Conservation (phyloP, 2,888 invertebrate species). For the Muschampia plurimacula region DNA sequence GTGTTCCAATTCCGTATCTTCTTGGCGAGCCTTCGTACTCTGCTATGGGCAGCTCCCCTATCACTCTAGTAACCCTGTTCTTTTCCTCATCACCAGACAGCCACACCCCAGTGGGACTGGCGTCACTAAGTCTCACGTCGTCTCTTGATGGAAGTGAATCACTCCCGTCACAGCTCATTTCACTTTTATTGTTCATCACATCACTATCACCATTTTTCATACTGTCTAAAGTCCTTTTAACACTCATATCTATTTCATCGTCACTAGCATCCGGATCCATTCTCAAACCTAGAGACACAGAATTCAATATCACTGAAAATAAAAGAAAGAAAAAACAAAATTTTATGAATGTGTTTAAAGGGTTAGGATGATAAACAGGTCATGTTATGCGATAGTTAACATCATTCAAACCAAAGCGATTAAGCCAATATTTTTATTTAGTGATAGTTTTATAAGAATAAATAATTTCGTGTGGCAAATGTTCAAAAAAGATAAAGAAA, state of each 20-base stretch:
- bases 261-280: slow-evolving; percentile 83
- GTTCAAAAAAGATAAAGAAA: slow-evolving; percentile 9
- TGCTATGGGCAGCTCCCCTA: slow-evolving; percentile 95
- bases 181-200: slow-evolving; percentile 79
- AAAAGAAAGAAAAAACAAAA: slow-evolving; percentile 71
- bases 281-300: slow-evolving; percentile 84
- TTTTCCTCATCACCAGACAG: slow-evolving; percentile 72
- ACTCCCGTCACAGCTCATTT: slow-evolving; percentile 69
- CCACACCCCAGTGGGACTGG: slow-evolving; percentile 71
- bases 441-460: not conserved
- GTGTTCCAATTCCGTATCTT: slow-evolving; percentile 91
- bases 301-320: slow-evolving; percentile 85
- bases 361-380: slow-evolving; percentile 38
- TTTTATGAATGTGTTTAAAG: slow-evolving; percentile 60
- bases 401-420: slow-evolving; percentile 10
- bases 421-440: slow-evolving; percentile 15
- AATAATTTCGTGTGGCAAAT: slow-evolving; percentile 9
- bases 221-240: slow-evolving; percentile 82
- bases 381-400: slow-evolving; percentile 5
- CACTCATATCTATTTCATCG: slow-evolving; percentile 80
- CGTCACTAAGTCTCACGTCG: slow-evolving; percentile 66
- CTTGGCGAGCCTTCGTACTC: slow-evolving; percentile 97
- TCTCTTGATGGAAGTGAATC: slow-evolving; percentile 71
- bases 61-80: slow-evolving; percentile 87
- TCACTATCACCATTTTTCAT: slow-evolving; percentile 83